Evolutionary conservation across 2,888 invertebrate species (phyloP).

Genomic region (Gibbula magus): DNA sequence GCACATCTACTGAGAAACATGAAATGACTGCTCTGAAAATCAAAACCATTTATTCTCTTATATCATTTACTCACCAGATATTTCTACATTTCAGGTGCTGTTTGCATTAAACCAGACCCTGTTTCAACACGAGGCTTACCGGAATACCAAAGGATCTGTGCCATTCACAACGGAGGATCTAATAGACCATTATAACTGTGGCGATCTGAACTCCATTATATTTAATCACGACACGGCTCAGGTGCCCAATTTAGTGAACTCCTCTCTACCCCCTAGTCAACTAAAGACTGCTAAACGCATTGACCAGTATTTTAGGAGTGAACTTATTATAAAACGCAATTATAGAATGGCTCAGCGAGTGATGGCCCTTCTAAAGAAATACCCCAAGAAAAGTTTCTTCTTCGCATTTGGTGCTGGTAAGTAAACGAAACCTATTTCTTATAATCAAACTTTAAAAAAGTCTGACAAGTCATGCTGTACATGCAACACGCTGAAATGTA

Average conservation of each 20-base stretch:
- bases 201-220: constrained; percentile 75
- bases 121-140: constrained; percentile 73
- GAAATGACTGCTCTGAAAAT: not conserved
- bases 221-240: constrained; percentile 74
- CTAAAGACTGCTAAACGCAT: constrained; percentile 71
- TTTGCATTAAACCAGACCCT: constrained; percentile 77
- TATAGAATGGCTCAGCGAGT: constrained; percentile 77
- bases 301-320: constrained; percentile 77
- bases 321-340: constrained; percentile 78
- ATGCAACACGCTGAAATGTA: too few species aligned
- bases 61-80: not conserved
- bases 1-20: not conserved
- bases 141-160: constrained; percentile 58
- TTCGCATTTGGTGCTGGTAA: constrained; percentile 79
- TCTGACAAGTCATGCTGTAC: too few species aligned
- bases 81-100: constrained; percentile 71
- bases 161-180: constrained; percentile 74
- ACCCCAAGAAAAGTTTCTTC: constrained; percentile 77
- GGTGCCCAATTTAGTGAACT: constrained; percentile 71
- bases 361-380: constrained; percentile 73
- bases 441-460: too few species aligned
- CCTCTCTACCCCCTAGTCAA: constrained; percentile 68
- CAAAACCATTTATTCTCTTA: not conserved
- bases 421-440: constrained; percentile 6
- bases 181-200: constrained; percentile 77